Base-by-base conservation (phyloP, 2,797 vertebrate genomes). In the Sebastes minor region DNA sequence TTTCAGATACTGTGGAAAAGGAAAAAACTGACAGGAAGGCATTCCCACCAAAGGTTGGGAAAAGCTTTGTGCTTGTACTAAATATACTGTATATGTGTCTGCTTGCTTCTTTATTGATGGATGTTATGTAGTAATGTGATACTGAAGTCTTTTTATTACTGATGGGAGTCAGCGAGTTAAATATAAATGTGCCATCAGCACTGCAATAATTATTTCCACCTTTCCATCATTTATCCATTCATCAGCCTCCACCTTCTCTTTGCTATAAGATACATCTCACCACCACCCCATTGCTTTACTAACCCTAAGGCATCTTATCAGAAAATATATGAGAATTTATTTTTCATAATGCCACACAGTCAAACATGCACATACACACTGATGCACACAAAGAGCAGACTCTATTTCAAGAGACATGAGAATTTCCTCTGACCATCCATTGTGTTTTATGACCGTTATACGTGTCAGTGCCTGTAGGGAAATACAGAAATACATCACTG, bases 161-260 rank as follows among this genome's bases (percentile, higher is more conserved):
- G 77, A 81, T 71, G 67, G 85, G 89, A 85, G 80, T 88, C 83
- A 80, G 20, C 32, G 33, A 77, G 80, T 86, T 88, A 90, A 88
- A 89, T 87, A 88, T 89, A 92, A 86, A 88, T 23, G 57, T 66
- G 35, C 53, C 67, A 84, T 80, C 78, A 86, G 49, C 73, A 65
- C 74, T 80, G 76, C 76, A 85, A 53, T 32, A 56, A 76, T 20
- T 70, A 80, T 30, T 71, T 46, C 56, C 25, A 22, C 16, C 73
- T 46, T 71, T 71, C 69, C 35, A 46, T 12, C 73, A 69, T 83
- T 76, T 66, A 71, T 83, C 59, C 65, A 70, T 67, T 78, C 73
- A 76, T 74, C 57, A 79, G 60, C 42, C 32, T 81, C 49, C 28
- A 64, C 74, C 52, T 77, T 81, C 63, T 78, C 20, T 74, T 66